Evolutionary conservation across 1,140 invertebrate species (phyloP), one percentile per base, ranked within the genome.

Genomic region (Thaumetopoea pityocampa): DNA sequence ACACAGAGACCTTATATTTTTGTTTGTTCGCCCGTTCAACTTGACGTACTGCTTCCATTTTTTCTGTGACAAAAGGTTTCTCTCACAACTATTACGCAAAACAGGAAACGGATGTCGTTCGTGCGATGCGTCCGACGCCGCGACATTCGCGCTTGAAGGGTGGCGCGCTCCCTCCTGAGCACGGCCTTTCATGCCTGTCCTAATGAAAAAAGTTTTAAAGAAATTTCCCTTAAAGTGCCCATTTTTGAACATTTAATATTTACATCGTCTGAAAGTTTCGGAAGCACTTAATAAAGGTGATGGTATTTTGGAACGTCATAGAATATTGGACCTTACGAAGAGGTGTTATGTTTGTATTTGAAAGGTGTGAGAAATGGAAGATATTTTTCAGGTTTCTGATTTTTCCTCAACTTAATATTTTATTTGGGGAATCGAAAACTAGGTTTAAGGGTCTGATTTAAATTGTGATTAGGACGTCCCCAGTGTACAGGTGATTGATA

Each of bases 31-130:
- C n/a, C 6, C 15, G 6, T 23, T 3, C n/a, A n/a, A 16, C 11
- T 32, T 22, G 27, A 23, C 17, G 16, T 16, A 17, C 12, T 9
- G 6, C 11, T 19, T 28, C 3, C 14, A n/a, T 28, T 14, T 12
- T 22, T 20, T 14, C 7, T 7, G 12, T 18, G 10, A 22, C 37
- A 42, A 33, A 44, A 51, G 46, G 19, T 15, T 56, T 42, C n/a
- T 52, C 50, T 49, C 28, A 45, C 37, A 51, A 50, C 47, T 56
- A 56, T 56, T 56, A 47, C 28, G 11, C 18, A 27, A 40, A 32
- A 43, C 47, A 26, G 34, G 38, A 50, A 50, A 29, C 47, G 44
- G 44, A 45, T 26, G 42, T 44, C 37, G 37, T 41, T 32, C 15
- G 5, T 7, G 28, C 23, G 18, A 24, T 41, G 27, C 28, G 16